These are phyloP conservation scores for Umimayanthus kanabou DNA, from an alignment of 92 coral and sea anemone species.

Conservation along the genomic window DNA sequence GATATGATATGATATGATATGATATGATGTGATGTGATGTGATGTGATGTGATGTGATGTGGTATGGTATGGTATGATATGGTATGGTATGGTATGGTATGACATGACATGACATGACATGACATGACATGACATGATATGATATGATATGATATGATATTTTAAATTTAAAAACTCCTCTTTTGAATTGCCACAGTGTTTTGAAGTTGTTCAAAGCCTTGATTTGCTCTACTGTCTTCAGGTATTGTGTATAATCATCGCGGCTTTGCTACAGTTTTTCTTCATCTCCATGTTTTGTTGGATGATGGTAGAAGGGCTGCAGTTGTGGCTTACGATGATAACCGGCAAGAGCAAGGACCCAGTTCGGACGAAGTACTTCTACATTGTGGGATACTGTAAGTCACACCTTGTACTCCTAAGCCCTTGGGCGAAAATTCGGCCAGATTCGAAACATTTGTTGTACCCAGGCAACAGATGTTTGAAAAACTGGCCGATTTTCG, in stretches of 20 bases:
- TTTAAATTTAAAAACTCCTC: background rate
- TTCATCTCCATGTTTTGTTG: conserved; percentile 85
- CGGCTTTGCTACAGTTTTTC: conserved; percentile 85
- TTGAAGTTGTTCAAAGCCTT: background rate
- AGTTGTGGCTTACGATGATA: conserved; percentile 71
- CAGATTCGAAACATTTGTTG: background rate
- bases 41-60: no score
- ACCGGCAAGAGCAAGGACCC: conserved; percentile 80
- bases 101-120: no score
- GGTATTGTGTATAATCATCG: conserved; percentile 76
- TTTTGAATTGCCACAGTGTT: background rate
- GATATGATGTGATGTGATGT: no score
- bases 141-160: background rate
- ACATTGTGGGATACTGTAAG: conserved; percentile 90
- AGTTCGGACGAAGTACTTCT: conserved; percentile 76
- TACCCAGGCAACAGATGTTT: no score
- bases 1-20: no score
- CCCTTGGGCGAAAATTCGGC: background rate
- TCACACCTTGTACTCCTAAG: background rate
- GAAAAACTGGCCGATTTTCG: no score
- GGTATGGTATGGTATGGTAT: no score
- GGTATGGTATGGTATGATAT: no score
- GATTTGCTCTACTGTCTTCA: conserved; percentile 24
- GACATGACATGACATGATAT: no score
- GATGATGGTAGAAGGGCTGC: conserved; percentile 86